Conservation (phyloP, 2,888 invertebrate genomes). For the Mythimna impura region DNA sequence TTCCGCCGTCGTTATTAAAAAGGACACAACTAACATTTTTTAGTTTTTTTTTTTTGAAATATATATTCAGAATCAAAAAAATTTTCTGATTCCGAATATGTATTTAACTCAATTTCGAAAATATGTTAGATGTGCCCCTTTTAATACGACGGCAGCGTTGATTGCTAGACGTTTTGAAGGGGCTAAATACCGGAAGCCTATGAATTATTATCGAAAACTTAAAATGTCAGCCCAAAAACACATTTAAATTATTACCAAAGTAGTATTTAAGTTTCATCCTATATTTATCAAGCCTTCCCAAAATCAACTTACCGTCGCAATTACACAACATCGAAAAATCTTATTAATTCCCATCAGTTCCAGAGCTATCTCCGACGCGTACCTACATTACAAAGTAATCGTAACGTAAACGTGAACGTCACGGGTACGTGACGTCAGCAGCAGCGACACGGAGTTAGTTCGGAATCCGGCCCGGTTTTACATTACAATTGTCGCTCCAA, state of each 20-base stretch:
- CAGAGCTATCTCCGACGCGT: slow-evolving; percentile 54
- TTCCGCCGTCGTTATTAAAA: too few relatives aligned
- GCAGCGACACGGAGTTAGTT: slow-evolving; percentile 61
- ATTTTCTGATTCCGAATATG: too few relatives aligned
- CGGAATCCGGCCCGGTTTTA: slow-evolving; percentile 75
- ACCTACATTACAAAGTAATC: slow-evolving; percentile 33
- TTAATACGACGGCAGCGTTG: too few relatives aligned
- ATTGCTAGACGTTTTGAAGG: too few relatives aligned
- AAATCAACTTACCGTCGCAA: not conserved
- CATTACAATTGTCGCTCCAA: slow-evolving; percentile 84
- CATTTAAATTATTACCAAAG: not conserved
- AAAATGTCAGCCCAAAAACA: too few relatives aligned
- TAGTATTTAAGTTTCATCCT: not conserved
- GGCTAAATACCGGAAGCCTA: too few relatives aligned
- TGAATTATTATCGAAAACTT: too few relatives aligned
- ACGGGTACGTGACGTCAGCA: slow-evolving; percentile 58
- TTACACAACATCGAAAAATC: slow-evolving; percentile 25
- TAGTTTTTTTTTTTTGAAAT: too few relatives aligned
- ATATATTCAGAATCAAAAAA: too few relatives aligned
- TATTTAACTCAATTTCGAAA: too few relatives aligned
- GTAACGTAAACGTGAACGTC: slow-evolving; percentile 53
- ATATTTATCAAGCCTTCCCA: not conserved
- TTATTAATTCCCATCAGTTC: slow-evolving; percentile 26
- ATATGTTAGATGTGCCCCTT: too few relatives aligned
- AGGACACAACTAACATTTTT: too few relatives aligned